Base-by-base conservation (phyloP, 2,113 vertebrate genomes). In the Neolamprologus ventralis region DNA sequence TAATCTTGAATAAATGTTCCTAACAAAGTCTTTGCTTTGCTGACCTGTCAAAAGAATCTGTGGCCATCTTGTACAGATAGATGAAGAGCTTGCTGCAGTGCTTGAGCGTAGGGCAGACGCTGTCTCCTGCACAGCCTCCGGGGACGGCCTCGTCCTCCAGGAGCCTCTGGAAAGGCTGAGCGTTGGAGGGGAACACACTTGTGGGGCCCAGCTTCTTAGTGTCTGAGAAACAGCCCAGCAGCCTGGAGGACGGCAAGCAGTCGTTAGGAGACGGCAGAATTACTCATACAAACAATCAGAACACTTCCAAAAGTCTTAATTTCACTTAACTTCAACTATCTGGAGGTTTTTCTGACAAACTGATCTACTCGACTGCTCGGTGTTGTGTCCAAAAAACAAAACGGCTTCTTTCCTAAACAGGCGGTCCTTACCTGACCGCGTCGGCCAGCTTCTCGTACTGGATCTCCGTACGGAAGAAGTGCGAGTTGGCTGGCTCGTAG, bases 391-490 rank as follows among this genome's bases (percentile, higher is more conserved):
- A 28, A 37, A 45, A 26, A 73, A 9, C 37, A 45, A 42, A 17
- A 26, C 1, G n/a, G 2, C n/a, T 63, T 35, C 58, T 35, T 63
- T n/a, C 31, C 58, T 35, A 11, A 45, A 75, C 23, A 75, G 28
- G 42, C 14, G 2, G 21, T 7, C 0, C 68, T 65, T 23, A 96
- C 95, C 95, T 95, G 16, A 99, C 97, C 0, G 98, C 99, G 78
- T 99, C 98, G 2, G 99, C 98, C 95, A 99, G 96, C 94, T 99
- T 99, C 95, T 99, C 99, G 17, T 99, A 99, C 96, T 99, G 98
- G 95, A 99, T 98, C 95, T 99, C 99, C 3, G 98, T 99, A 94
- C 95, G 97, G 96, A 99, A 99, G 97, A 99, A 99, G 92, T 99
- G 97, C 0, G 98, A 98, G 95, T 99, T 99, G 95, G 99, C 99